Evolutionary conservation across 2,113 vertebrate species (phyloP), one percentile per base, ranked within the genome.

Genomic region (Pedetes capensis): DNA sequence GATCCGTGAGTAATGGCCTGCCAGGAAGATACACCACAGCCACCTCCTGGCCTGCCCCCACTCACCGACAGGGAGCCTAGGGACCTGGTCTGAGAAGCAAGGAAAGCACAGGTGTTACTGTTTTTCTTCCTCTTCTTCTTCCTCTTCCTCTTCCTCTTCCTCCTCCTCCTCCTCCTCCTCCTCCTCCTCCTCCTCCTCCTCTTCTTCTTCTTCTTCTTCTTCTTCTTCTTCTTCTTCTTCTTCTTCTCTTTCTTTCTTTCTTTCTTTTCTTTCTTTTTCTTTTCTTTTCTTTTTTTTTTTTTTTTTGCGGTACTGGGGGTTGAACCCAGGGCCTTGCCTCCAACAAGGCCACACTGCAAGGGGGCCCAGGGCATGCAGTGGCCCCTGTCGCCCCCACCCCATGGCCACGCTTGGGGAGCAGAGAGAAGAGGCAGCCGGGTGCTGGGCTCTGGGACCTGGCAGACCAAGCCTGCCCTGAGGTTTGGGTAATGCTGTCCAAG

Each of bases 1-100:
- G 44, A 37, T 66, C 66, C 81, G 13, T 34, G 51, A 14, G 20
- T 61, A 25, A 55, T 5, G 6, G 49, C 34, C 6, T 37, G 17
- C 16, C 55, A 72, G 72, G 61, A 64, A 85, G 78, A 81, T 0
- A 3, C 1, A 17, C 18, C 11, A 6, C 8, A 2, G 6, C 0
- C 23, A 1, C n/a, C 17, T 57, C 34, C 63, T 29, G 59, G 18
- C 32, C 4, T 6, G 2, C 27, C 13, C 39, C 66, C 11, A 2
- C 16, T 39, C 6, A 9, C 37, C 55, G 5, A 23, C 37, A 4
- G 59, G 25, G 61, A 68, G 12, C 34, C 10, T 47, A 42, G 39
- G 27, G 2, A 29, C 6, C 53, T 29, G 32, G 32, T 29, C n/a
- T 12, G 66, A 74, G 64, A 74, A 59, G 14, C 22, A 37, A 82